phyloP scores from a whole-genome alignment of 2,113 vertebrate species.

The Halichoeres trimaculatus region DNA sequence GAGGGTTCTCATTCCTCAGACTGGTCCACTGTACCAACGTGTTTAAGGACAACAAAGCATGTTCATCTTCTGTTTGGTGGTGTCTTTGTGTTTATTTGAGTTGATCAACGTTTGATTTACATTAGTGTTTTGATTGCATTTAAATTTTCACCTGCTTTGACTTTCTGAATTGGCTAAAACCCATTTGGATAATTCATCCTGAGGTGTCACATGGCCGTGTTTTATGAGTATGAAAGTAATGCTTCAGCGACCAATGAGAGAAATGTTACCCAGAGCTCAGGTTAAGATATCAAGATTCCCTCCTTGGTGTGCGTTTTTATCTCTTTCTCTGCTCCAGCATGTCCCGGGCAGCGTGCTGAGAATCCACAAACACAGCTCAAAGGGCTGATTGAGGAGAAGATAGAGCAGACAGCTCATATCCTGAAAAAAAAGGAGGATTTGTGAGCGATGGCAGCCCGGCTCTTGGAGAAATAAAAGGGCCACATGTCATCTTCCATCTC shows the following conservation, averaged over 20 bases:
- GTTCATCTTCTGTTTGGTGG: too few relatives aligned
- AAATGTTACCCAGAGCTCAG: not conserved
- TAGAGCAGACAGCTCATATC: not conserved
- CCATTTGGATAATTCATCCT: too few relatives aligned
- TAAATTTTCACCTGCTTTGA: too few relatives aligned
- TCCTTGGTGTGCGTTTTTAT: not conserved
- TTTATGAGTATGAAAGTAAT: not conserved
- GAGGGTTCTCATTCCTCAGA: too few relatives aligned
- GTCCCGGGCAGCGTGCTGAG: not conserved
- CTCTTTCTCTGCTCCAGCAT: not conserved
- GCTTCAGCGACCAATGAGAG: not conserved
- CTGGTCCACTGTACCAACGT: too few relatives aligned
- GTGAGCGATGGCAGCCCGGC: slow-evolving; percentile 3
- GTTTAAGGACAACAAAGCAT: too few relatives aligned
- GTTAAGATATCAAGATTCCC: not conserved
- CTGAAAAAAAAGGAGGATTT: slow-evolving; percentile 3
- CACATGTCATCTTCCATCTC: slow-evolving; percentile 53
- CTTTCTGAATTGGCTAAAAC: too few relatives aligned
- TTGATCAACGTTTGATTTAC: too few relatives aligned
- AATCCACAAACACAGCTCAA: slow-evolving; percentile 17
- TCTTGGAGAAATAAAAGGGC: slow-evolving; percentile 31
- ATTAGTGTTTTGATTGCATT: too few relatives aligned
- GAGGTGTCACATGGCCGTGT: too few relatives aligned
- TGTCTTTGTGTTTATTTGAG: too few relatives aligned
- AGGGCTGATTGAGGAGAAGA: slow-evolving; percentile 3